These are phyloP conservation scores for Myotis vivesi DNA, from an alignment of 2,797 vertebrate genomes.

Conservation along the genomic window DNA sequence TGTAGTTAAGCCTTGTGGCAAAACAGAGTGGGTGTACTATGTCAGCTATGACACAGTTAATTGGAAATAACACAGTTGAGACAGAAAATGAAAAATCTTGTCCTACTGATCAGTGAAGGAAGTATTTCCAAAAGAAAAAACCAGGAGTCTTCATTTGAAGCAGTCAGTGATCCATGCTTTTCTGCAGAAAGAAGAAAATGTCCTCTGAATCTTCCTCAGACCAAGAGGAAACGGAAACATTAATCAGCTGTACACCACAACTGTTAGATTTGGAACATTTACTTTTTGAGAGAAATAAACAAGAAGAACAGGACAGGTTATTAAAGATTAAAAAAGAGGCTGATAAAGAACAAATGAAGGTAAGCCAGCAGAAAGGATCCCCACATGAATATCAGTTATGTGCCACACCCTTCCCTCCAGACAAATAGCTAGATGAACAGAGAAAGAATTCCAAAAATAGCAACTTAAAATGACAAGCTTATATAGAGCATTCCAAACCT, in stretches of 20 bases:
- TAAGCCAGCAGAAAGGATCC: slow-evolving; percentile 90
- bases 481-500: slow-evolving; percentile 57
- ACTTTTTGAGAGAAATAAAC: slow-evolving; percentile 84
- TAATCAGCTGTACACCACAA: slow-evolving; percentile 74
- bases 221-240: slow-evolving; percentile 56
- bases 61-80: no score
- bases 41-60: no score
- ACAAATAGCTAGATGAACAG: slow-evolving; percentile 54
- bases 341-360: slow-evolving; percentile 84
- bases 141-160: slow-evolving; percentile 63
- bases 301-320: slow-evolving; percentile 91
- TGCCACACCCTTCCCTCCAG: neutral
- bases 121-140: slow-evolving; percentile 78
- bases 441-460: slow-evolving; percentile 58
- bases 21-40: no score
- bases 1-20: no score
- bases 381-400: slow-evolving; percentile 88
- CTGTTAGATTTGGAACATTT: slow-evolving; percentile 82
- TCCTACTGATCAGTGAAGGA: neutral
- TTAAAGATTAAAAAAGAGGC: slow-evolving; percentile 91
- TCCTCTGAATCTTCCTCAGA: slow-evolving; percentile 69
- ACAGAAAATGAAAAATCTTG: neutral
- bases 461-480: slow-evolving; percentile 48
- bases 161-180: slow-evolving; percentile 27
- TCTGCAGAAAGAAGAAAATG: slow-evolving; percentile 84